Evolutionary conservation across 2,888 invertebrate species (phyloP), one percentile per base, ranked within the genome.

Genomic region (Megaustenia siamemsis): DNA sequence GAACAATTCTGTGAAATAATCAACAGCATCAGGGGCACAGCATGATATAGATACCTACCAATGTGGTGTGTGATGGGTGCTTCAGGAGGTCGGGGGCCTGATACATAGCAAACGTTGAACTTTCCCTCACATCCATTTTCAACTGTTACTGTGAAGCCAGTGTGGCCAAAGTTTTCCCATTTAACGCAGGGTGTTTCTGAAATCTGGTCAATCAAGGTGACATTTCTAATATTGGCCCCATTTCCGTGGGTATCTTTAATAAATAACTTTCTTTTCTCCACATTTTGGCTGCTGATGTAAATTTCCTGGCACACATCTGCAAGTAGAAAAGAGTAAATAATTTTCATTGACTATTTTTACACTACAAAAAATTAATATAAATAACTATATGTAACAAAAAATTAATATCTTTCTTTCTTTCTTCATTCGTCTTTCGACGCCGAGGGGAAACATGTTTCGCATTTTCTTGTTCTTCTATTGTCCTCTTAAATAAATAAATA

Each of bases 141-240:
- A n/a, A 40, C 71, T 8, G 28, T 8, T 5, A 60, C 73, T 18
- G 40, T 38, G 28, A 56, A 63, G 28, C 35, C 71, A 69, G 32
- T 12, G 35, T 69, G 49, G 38, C 49, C 66, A 53, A 69, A 81
- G 18, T 35, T 81, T 2, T 81, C 49, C 80, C 80, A 81, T 81
- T 81, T 49, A 28, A 81, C 69, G 69, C 80, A 81, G 24, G 40
- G 49, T n/a, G 35, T 38, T 21, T 49, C 4, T 6, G 68, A 66
- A 32, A 53, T 53, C 53, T 68, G 80, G 8, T 68, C 35, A 18
- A 69, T 12, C 21, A 81, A 21, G 10, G 63, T 43, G 10, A 78
- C 66, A 35, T 28, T 78, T 38, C 18, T 63, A 45, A 78, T 18
- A n/a, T 10, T 15, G 12, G 78, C 78, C 0, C 66, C 66, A 21